Conservation (phyloP, 2,888 invertebrate species). For the Parapristionchus giblindavisi region DNA sequence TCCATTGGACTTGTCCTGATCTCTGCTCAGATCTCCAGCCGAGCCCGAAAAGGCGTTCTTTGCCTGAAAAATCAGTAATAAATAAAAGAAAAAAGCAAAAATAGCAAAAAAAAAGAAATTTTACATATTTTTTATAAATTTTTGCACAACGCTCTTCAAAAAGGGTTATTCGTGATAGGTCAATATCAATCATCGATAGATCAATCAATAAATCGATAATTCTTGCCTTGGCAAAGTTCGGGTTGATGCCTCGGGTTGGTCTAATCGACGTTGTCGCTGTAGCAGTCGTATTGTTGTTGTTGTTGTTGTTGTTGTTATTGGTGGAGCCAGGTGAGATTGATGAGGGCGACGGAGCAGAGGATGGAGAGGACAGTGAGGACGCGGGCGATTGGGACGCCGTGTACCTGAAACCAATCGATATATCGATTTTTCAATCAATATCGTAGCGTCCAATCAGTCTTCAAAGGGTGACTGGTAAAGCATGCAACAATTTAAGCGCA, state of each 20-base stretch:
- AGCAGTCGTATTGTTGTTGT: not conserved
- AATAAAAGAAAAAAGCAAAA: too few species aligned
- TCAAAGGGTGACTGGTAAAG: not conserved
- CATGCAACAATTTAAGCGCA: not conserved
- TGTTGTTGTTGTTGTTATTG: constrained; percentile 3
- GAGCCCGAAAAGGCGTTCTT: constrained; percentile 37
- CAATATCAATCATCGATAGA: not conserved
- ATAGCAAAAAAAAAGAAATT: too few species aligned
- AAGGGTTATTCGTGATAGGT: too few species aligned
- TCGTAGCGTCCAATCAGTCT: too few species aligned
- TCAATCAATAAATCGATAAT: not conserved
- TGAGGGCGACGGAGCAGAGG: constrained; percentile 32
- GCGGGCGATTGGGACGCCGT: constrained; percentile 9
- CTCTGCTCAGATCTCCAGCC: constrained; percentile 25
- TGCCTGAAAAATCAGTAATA: not conserved
- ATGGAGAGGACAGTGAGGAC: constrained; percentile 28
- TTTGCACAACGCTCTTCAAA: not conserved
- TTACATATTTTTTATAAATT: not conserved
- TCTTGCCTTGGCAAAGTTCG: constrained; percentile 26
- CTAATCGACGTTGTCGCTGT: not conserved
- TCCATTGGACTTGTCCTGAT: constrained; percentile 10
- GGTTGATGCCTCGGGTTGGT: constrained; percentile 21
- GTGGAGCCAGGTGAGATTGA: constrained; percentile 24
- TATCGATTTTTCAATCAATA: not conserved
- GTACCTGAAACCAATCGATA: constrained; percentile 13